These are phyloP conservation scores for Umimayanthus chanpuru DNA, from an alignment of 92 coral and sea anemone genomes.

Conservation along the genomic window DNA sequence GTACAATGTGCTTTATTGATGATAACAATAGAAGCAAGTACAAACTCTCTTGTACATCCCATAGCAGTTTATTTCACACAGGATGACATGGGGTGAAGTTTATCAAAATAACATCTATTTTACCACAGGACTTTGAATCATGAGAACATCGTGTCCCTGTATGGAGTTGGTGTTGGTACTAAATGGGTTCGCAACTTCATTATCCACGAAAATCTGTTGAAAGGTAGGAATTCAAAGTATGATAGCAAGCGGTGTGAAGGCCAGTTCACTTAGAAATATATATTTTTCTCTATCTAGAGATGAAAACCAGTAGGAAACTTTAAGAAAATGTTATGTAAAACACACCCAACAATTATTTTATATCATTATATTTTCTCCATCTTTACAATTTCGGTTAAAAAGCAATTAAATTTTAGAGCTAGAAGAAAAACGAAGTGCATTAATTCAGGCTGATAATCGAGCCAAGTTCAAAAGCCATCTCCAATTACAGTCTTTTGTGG, in stretches of 20 bases:
- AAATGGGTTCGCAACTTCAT: constrained; percentile 69
- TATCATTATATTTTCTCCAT: background rate
- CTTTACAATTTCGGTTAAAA: too few species aligned
- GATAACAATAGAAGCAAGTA: too few species aligned
- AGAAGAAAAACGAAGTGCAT: too few species aligned
- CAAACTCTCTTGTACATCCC: background rate
- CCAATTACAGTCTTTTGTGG: too few species aligned
- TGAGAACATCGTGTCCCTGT: constrained; percentile 64
- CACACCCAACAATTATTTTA: too few species aligned
- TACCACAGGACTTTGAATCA: constrained; percentile 70
- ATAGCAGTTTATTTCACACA: background rate
- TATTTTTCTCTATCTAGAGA: background rate
- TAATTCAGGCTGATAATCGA: too few species aligned
- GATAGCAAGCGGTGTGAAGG: background rate
- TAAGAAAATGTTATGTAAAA: too few species aligned
- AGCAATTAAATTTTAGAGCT: too few species aligned
- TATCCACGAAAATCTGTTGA: constrained; percentile 66
- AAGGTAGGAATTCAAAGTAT: constrained; percentile 48
- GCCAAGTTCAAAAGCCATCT: too few species aligned
- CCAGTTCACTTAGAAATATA: background rate
- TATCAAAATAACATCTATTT: background rate
- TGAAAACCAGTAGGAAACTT: too few species aligned
- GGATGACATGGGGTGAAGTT: background rate
- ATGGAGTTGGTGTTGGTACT: constrained; percentile 64
- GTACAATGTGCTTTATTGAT: too few species aligned